Evolutionary conservation across 2,888 invertebrate genomes (phyloP).

Genomic region (Pollenia labialis): DNA sequence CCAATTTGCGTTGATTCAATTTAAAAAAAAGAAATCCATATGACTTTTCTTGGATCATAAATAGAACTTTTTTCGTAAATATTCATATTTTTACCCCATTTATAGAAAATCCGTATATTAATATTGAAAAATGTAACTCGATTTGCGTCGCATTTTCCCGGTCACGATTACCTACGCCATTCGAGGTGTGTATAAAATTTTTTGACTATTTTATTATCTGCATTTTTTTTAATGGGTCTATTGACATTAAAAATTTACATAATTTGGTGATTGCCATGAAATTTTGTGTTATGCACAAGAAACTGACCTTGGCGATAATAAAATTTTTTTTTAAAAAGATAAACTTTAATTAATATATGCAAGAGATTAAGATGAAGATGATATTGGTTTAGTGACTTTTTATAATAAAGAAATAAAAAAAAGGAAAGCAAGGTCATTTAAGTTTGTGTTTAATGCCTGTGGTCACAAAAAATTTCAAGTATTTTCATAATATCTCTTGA

Average conservation of each 20-base stretch:
- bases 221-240: conserved; percentile 55
- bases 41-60: too few relatives aligned
- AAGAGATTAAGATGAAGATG: not conserved
- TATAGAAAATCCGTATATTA: too few relatives aligned
- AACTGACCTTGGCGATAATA: conserved; percentile 52
- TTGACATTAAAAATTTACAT: conserved; percentile 65
- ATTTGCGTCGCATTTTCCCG: too few relatives aligned
- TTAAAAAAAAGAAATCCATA: too few relatives aligned
- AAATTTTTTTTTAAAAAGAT: not conserved
- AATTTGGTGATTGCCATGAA: conserved; percentile 56
- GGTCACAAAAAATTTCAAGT: not conserved
- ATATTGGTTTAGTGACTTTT: too few relatives aligned
- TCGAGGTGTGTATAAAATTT: not conserved
- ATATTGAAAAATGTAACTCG: too few relatives aligned
- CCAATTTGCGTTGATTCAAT: too few relatives aligned
- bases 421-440: conserved; percentile 38
- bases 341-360: not conserved
- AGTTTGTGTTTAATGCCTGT: too few relatives aligned
- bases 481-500: not conserved
- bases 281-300: conserved; percentile 33
- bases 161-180: too few relatives aligned
- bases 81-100: too few relatives aligned
- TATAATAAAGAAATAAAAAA: conserved; percentile 32
- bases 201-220: not conserved
- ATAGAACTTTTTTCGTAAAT: too few relatives aligned